Evolutionary conservation across 2,797 vertebrate species (phyloP).

Genomic region (Phoeniculus purpureus): DNA sequence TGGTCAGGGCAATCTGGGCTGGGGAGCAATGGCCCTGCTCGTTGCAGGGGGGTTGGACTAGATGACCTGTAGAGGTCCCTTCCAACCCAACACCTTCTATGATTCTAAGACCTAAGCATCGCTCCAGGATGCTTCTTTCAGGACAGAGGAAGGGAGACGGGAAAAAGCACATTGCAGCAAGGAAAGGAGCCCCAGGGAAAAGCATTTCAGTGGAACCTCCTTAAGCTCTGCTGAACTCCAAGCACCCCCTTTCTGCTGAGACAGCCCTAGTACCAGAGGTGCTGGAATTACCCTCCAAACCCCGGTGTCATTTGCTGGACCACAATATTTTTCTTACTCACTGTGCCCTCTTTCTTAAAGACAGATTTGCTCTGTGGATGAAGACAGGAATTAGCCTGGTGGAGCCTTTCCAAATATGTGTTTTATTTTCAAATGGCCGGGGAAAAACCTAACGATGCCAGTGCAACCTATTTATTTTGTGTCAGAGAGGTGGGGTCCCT

Average conservation of each 20-base stretch:
- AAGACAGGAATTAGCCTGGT: slow-evolving; percentile 61
- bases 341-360: slow-evolving; percentile 61
- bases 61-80: too few relatives aligned
- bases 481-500: slow-evolving; percentile 45
- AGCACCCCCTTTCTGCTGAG: slow-evolving; percentile 26
- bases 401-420: slow-evolving; percentile 57
- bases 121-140: not conserved
- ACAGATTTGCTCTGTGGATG: slow-evolving; percentile 66
- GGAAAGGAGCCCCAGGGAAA: not conserved
- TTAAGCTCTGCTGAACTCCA: slow-evolving; percentile 49
- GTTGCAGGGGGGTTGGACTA: too few relatives aligned
- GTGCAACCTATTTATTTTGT: slow-evolving; percentile 31
- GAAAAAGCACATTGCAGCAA: not conserved
- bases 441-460: slow-evolving; percentile 52
- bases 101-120: not conserved
- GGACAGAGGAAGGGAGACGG: not conserved
- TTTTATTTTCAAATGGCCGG: slow-evolving; percentile 56
- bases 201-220: slow-evolving; percentile 36
- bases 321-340: slow-evolving; percentile 73
- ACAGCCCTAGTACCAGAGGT: slow-evolving; percentile 29
- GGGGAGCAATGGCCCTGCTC: too few relatives aligned
- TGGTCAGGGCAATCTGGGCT: too few relatives aligned
- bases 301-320: slow-evolving; percentile 49
- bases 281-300: slow-evolving; percentile 47
- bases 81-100: too few relatives aligned